A percentile compares a stretch with the other conserved stretches of the same genome.
These are phyloP conservation scores for Gymnorhina tibicen DNA, from an alignment of 2,113 vertebrate species.

Conservation along the genomic window DNA sequence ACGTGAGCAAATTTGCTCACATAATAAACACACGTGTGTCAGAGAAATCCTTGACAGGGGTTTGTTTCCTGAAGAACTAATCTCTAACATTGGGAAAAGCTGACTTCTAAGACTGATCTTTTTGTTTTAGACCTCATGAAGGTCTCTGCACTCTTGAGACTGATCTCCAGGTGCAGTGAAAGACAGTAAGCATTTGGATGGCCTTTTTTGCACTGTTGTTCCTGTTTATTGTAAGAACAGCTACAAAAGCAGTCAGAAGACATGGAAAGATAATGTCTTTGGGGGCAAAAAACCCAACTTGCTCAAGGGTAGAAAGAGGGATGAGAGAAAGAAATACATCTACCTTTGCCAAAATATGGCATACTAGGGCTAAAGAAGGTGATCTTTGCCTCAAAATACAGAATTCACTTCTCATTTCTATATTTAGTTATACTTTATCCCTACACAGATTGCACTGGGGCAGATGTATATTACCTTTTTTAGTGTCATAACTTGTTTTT, in stretches of 20 bases:
- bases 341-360: neutral
- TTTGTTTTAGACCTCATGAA: neutral
- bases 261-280: neutral
- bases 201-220: neutral
- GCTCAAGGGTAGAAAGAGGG: neutral
- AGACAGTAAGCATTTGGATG: neutral
- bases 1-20: neutral
- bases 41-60: neutral
- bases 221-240: neutral
- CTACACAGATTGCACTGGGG: neutral
- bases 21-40: neutral
- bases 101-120: neutral
- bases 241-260: neutral
- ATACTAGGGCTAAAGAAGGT: neutral
- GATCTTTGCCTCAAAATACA: neutral
- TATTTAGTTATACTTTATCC: neutral
- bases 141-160: neutral
- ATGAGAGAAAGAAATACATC: neutral
- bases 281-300: rapidly evolving
- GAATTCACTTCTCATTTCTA: neutral
- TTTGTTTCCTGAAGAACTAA: neutral
- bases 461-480: neutral
- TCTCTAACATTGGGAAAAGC: neutral
- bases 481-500: neutral
- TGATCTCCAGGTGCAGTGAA: neutral